phyloP scores from a whole-genome alignment of 2,113 vertebrate species.

The Lampris megalopsis region DNA sequence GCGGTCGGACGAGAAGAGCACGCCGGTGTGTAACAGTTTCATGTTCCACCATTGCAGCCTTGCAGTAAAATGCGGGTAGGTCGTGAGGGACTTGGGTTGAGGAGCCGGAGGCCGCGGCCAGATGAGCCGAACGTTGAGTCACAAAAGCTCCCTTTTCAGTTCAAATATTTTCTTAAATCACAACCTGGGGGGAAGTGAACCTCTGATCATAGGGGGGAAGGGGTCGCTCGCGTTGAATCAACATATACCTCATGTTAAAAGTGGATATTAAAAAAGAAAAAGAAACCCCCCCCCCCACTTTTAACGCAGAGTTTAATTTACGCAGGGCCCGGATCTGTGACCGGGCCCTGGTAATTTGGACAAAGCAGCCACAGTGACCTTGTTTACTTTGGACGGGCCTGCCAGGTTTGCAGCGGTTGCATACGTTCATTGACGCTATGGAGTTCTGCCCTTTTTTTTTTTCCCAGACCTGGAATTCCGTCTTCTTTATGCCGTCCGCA shows the following conservation, averaged over 20 bases:
- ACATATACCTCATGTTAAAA: constrained; percentile 50
- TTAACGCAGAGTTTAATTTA: constrained; percentile 43
- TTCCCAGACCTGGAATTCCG: constrained; percentile 70
- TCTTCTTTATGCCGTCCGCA: constrained; percentile 54
- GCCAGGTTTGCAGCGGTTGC: constrained; percentile 41
- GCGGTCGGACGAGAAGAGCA: no score
- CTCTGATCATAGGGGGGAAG: constrained; percentile 29
- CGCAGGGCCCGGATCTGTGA: constrained; percentile 46
- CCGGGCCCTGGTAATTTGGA: constrained; percentile 51
- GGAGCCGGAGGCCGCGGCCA: constrained; percentile 6
- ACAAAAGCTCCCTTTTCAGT: constrained; percentile 9
- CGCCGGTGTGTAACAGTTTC: not conserved
- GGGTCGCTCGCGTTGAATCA: constrained; percentile 57
- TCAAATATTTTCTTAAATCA: constrained; percentile 56
- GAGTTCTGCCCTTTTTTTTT: constrained; percentile 46
- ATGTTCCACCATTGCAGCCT: not conserved
- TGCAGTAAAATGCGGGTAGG: not conserved
- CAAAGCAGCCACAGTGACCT: constrained; percentile 63
- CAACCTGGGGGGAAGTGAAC: constrained; percentile 29
- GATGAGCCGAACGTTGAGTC: constrained; percentile 25
- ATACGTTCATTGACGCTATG: constrained; percentile 36
- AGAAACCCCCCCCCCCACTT: not conserved
- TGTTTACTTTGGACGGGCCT: constrained; percentile 73
- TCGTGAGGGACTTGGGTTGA: not conserved
- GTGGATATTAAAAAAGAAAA: not conserved